Evolutionary conservation across 1,140 invertebrate genomes (phyloP).

Genomic region (Aplysia californica): DNA sequence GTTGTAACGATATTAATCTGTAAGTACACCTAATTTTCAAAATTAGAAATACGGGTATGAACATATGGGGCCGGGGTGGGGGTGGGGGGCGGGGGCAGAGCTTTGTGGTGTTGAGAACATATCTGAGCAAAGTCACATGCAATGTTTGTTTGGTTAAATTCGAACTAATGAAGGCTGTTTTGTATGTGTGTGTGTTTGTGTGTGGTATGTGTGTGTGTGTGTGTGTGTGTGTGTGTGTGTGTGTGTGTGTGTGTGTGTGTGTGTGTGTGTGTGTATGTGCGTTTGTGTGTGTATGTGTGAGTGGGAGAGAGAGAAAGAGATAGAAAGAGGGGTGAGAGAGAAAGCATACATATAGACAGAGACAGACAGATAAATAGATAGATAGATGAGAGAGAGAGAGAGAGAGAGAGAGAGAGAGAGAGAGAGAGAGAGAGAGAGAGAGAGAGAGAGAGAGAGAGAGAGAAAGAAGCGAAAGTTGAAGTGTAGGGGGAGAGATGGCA

Average conservation of each 20-base stretch:
- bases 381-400: background rate
- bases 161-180: background rate
- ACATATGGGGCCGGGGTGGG: too few relatives aligned
- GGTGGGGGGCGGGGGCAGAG: background rate
- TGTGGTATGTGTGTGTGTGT: too few relatives aligned
- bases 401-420: background rate
- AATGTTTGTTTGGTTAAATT: too few relatives aligned
- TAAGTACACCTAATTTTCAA: too few relatives aligned
- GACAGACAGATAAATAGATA: background rate
- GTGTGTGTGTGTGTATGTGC: too few relatives aligned
- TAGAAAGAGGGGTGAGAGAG: background rate
- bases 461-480: background rate
- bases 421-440: background rate
- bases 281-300: background rate
- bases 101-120: background rate
- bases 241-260: background rate
- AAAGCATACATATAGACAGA: background rate
- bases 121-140: background rate
- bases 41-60: too few relatives aligned
- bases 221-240: background rate
- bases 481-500: background rate
- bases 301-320: conserved; percentile 6
- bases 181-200: too few relatives aligned
- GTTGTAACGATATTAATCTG: too few relatives aligned
- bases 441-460: conserved; percentile 8